Percentiles rank a stretch among this genome's conserved stretches.
Conservation (phyloP, 2,797 vertebrate species). For the Eurystomus glaucurus region DNA sequence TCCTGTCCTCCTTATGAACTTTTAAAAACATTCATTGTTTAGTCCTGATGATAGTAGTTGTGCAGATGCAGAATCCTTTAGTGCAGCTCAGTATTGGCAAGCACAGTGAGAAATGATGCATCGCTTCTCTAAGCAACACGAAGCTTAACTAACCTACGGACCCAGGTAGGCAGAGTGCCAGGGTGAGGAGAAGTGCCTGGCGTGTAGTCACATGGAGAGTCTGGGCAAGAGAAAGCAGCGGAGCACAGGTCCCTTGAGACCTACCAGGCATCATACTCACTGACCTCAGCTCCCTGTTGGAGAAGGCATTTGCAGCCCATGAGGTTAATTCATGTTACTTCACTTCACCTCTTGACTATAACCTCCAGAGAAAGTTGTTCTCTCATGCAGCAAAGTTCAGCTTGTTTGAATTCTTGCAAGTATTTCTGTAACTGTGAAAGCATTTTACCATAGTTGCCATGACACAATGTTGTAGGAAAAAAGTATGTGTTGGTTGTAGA, state of each 20-base stretch:
- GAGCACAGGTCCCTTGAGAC: not conserved
- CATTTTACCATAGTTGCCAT: rapidly evolving
- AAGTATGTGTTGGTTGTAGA: not conserved
- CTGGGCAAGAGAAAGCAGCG: not conserved
- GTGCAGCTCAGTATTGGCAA: not conserved
- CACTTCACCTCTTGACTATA: not conserved
- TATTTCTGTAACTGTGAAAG: not conserved
- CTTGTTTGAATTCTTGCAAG: not conserved
- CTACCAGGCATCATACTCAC: rapidly evolving
- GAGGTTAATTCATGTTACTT: not conserved
- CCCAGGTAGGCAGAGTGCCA: not conserved
- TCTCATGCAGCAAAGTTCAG: not conserved
- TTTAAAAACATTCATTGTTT: constrained; percentile 39
- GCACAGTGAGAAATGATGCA: not conserved
- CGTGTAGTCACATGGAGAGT: rapidly evolving
- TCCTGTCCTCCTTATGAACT: constrained; percentile 61
- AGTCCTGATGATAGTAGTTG: not conserved
- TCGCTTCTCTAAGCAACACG: not conserved
- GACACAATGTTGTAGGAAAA: not conserved
- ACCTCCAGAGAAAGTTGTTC: not conserved
- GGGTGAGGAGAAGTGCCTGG: not conserved
- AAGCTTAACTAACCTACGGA: rapidly evolving
- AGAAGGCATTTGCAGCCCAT: not conserved
- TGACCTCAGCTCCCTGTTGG: not conserved
- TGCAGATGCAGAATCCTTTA: not conserved